Conservation (phyloP, 2,797 vertebrate genomes). For the Silurus lanzhouensis region DNA sequence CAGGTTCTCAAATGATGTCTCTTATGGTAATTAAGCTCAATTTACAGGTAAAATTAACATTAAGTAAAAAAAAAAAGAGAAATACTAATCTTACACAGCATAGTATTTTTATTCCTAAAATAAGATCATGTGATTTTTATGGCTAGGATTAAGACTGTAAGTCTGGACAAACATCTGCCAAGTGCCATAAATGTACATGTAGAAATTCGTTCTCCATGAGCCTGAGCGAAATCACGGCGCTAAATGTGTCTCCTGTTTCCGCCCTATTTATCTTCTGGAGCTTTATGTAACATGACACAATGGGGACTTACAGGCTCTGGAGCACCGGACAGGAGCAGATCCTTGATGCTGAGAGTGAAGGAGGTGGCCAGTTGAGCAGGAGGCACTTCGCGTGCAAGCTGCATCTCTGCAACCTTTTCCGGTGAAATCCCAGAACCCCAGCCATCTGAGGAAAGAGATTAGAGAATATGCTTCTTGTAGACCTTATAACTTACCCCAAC, state of each 20-base stretch:
- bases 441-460: slow-evolving; percentile 67
- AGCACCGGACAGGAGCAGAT: slow-evolving; percentile 85
- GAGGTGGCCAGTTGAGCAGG: slow-evolving; percentile 58
- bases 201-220: not conserved
- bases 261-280: slow-evolving; percentile 33
- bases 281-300: slow-evolving; percentile 20
- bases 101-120: too few species aligned
- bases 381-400: slow-evolving; percentile 56
- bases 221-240: not conserved
- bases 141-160: too few species aligned
- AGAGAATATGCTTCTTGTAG: slow-evolving; percentile 32
- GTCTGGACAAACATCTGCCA: too few species aligned
- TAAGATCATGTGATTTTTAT: too few species aligned
- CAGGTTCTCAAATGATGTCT: too few species aligned
- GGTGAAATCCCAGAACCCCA: slow-evolving; percentile 64
- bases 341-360: slow-evolving; percentile 86
- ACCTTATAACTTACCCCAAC: too few species aligned
- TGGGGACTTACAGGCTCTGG: slow-evolving; percentile 80
- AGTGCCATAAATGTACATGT: too few species aligned
- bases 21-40: too few species aligned
- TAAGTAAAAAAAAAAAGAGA: too few species aligned
- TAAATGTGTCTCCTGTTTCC: slow-evolving; percentile 10
- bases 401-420: slow-evolving; percentile 54
- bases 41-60: too few species aligned
- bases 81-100: too few species aligned